A percentile compares a stretch with the other conserved stretches of the same genome.
Evolutionary conservation across 2,797 vertebrate genomes (phyloP).

Genomic region (Acropternis orthonyx): DNA sequence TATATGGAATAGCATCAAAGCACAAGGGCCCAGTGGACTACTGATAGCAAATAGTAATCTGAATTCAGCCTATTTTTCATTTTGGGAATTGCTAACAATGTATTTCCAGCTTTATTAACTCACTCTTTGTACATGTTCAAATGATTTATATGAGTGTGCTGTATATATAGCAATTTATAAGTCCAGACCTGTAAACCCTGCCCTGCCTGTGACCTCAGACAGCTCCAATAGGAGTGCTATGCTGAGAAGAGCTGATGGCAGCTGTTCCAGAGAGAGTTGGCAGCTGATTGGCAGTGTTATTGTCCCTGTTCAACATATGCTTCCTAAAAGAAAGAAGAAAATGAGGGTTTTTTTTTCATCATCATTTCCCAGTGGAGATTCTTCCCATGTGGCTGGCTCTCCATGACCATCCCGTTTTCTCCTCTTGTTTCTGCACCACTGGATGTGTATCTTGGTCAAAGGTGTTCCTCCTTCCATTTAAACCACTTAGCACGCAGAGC

Average conservation of each 20-base stretch:
- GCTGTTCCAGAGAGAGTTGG: not conserved
- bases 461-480: not conserved
- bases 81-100: not conserved
- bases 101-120: not conserved
- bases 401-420: not conserved
- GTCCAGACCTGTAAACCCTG: not conserved
- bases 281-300: not conserved
- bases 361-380: not conserved
- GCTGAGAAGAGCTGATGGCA: not conserved
- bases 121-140: not conserved
- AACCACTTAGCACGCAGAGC: not conserved
- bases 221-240: accelerated
- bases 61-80: not conserved
- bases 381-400: not conserved
- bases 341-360: not conserved
- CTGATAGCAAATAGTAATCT: not conserved
- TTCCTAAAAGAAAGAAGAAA: not conserved
- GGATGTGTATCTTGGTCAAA: not conserved
- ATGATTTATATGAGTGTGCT: not conserved
- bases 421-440: not conserved
- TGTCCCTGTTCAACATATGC: not conserved
- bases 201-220: not conserved
- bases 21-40: not conserved
- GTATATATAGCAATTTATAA: not conserved
- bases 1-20: not conserved